Evolutionary conservation across 2,888 invertebrate species (phyloP).

Genomic region (Dugesia japonica): DNA sequence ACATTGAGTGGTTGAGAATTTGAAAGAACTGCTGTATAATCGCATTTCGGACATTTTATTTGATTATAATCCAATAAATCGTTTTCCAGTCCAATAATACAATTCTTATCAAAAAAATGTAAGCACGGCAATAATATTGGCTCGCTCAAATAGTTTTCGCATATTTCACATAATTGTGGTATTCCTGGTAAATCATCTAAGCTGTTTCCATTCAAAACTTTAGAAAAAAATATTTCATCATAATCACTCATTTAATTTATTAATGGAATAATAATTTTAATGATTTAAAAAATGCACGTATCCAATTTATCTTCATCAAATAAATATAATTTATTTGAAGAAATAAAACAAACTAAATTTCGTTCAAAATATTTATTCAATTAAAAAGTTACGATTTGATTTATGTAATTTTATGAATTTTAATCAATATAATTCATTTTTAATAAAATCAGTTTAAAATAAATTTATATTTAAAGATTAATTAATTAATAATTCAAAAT

Average conservation of each 20-base stretch:
- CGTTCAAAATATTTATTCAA: too few relatives aligned
- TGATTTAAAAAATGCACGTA: conserved; percentile 13
- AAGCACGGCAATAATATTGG: conserved; percentile 30
- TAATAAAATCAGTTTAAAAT: too few relatives aligned
- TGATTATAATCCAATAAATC: conserved; percentile 20
- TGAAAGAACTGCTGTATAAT: not conserved
- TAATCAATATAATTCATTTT: too few relatives aligned
- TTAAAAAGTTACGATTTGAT: too few relatives aligned
- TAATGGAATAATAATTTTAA: not conserved
- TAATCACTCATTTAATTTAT: not conserved
- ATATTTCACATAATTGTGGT: conserved; percentile 29
- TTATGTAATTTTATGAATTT: too few relatives aligned
- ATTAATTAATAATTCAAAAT: too few relatives aligned
- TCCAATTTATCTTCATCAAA: conserved; percentile 11
- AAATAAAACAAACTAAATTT: not conserved
- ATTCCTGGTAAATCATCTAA: conserved; percentile 17
- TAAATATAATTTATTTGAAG: not conserved
- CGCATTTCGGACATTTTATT: conserved; percentile 30
- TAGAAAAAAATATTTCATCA: not conserved
- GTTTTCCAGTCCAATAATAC: conserved; percentile 23
- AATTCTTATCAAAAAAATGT: conserved; percentile 32
- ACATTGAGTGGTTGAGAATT: conserved; percentile 17
- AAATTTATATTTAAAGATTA: too few relatives aligned
- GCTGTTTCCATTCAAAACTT: conserved; percentile 4
- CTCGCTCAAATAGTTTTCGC: conserved; percentile 16